Conservation (phyloP, 2,888 invertebrate species). For the Seira musarum region DNA sequence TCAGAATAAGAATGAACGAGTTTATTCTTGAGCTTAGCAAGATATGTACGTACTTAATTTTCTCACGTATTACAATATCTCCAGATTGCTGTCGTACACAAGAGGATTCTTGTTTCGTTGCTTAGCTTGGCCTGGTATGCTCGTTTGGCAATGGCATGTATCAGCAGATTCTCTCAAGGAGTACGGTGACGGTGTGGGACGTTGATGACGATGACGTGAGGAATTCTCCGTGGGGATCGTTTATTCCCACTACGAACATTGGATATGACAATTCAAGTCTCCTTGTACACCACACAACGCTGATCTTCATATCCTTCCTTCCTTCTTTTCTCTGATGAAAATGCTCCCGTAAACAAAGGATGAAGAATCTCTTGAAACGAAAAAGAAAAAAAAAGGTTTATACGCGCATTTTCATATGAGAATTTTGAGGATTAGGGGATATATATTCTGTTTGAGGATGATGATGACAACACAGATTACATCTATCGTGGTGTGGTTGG, state of each 20-base stretch:
- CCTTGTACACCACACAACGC: slow-evolving; percentile 3
- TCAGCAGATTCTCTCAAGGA: no score
- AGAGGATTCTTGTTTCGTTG: no score
- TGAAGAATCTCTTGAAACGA: no score
- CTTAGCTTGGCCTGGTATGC: no score
- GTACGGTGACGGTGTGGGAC: no score
- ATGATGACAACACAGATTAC: slow-evolving; percentile 46
- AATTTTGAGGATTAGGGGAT: no score
- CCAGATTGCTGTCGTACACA: background rate
- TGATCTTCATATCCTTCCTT: no score
- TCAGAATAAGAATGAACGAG: background rate
- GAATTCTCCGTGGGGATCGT: slow-evolving; percentile 39
- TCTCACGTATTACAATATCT: background rate
- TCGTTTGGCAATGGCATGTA: no score
- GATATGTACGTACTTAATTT: background rate
- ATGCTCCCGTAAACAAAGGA: no score
- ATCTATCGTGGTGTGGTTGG: background rate
- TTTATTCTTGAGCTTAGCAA: slow-evolving; percentile 11
- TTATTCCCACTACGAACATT: slow-evolving; percentile 38
- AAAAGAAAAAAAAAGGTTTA: no score
- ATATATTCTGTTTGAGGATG: background rate
- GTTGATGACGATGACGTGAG: slow-evolving; percentile 31
- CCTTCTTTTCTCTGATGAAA: no score
- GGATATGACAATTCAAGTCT: slow-evolving; percentile 39
- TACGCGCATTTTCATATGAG: no score